Base-by-base conservation (phyloP, 2,888 invertebrate genomes). In the Junonia oenone region DNA sequence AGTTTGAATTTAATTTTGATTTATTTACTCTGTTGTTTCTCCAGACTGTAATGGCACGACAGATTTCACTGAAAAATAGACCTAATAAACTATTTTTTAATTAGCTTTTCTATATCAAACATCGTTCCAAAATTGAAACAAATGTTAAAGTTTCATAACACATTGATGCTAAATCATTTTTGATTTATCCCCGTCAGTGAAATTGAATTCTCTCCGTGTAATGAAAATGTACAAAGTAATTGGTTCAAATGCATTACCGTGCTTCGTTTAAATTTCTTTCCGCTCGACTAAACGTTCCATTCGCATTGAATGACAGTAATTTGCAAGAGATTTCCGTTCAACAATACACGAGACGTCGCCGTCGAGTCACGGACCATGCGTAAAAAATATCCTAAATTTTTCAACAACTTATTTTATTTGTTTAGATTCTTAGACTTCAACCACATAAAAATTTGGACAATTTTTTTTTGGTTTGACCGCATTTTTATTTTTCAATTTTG, bases 221-320 rank as follows among this genome's bases (percentile, higher is more conserved):
- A 46, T 46, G 46, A 38, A 52, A 46, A 46, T 38, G 38, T 14
- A 38, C 29, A 46, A 14, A 52, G 45, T 29, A 46, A 52, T 52
- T 46, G 27, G 31, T 31, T 40, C 19, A 53, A 47, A 53, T 47
- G 53, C 48, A 40, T 47, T 48, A 46, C 31, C 40, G 31, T 48
- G 53, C 53, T 53, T 47, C 53, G 53, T 48, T 53, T 33, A 33
- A 47, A n/a, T 53, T 40, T 31, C 47, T 53, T 53, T 53, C 47
- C 53, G 40, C 53, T 53, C 31, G 53, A 53, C 19, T 48, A 22
- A 26, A 43, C n/a, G 14, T 47, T n/a, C 8, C 22, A 19, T 31
- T 53, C 31, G 40, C 47, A 40, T 43, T 53, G 47, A 40, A 31
- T 47, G 31, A 40, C 15, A 40, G 47, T 53, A 29, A 53, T 47